Percentiles rank a stretch among this genome's conserved stretches.
Evolutionary conservation across 2,113 vertebrate species (phyloP).

Genomic region (Gymnarchus niloticus): DNA sequence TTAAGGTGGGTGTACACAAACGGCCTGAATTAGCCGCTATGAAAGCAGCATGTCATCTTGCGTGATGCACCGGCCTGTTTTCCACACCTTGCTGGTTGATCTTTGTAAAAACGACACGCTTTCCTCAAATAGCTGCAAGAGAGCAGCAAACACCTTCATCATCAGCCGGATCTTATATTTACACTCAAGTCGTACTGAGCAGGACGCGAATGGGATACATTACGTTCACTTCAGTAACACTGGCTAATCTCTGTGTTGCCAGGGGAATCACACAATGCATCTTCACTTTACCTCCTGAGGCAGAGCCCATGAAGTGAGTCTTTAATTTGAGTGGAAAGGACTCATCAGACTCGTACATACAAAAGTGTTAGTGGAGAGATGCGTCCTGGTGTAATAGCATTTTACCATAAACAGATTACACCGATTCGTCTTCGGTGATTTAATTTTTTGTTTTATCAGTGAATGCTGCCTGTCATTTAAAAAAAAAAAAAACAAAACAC

Average conservation of each 20-base stretch:
- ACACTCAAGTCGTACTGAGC: neutral
- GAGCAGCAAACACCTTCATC: neutral
- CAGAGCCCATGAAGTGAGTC: neutral
- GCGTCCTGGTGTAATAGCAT: neutral
- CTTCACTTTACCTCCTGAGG: neutral
- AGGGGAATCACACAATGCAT: neutral
- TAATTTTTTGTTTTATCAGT: neutral
- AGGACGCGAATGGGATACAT: neutral
- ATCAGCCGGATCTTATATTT: neutral
- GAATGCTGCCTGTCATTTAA: neutral
- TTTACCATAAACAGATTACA: neutral
- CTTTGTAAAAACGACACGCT: neutral
- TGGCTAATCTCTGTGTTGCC: neutral
- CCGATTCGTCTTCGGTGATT: neutral
- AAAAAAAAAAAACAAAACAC: neutral
- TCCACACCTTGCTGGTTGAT: neutral
- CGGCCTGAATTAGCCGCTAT: neutral
- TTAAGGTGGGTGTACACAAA: neutral
- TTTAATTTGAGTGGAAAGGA: neutral
- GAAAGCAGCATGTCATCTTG: neutral
- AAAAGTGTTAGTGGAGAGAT: neutral
- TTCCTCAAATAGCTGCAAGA: neutral
- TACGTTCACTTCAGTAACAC: neutral
- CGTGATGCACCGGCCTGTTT: neutral
- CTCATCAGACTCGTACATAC: neutral